These are phyloP conservation scores for Oeneis ivallda DNA, from an alignment of 2,888 invertebrate species.

Conservation along the genomic window DNA sequence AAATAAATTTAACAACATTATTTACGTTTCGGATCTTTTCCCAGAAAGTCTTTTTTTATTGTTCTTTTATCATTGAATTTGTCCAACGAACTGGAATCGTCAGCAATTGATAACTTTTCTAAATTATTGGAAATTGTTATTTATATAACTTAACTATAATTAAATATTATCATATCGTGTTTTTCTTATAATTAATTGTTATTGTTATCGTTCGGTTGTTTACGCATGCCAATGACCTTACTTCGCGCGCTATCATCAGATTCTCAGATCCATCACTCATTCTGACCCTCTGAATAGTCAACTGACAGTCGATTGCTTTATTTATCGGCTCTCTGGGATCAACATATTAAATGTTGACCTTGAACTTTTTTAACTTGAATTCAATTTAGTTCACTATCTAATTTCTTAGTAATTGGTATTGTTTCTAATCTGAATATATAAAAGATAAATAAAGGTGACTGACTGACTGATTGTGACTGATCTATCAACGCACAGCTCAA, in stretches of 20 bases:
- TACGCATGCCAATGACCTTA: conserved; percentile 40
- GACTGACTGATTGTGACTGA: too few species aligned
- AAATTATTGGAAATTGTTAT: conserved; percentile 28
- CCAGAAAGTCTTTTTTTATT: neutral
- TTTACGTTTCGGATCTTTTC: neutral
- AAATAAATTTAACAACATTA: conserved; percentile 2
- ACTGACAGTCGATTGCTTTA: conserved; percentile 24
- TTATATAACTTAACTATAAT: conserved; percentile 26
- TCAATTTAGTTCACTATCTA: neutral
- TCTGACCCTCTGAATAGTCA: conserved; percentile 19
- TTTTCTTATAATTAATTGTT: conserved; percentile 27
- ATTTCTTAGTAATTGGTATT: too few species aligned
- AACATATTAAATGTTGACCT: conserved; percentile 28
- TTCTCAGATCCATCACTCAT: conserved; percentile 21
- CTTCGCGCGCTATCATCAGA: conserved; percentile 28
- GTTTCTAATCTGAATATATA: neutral
- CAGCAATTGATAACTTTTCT: conserved; percentile 18
- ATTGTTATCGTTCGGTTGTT: conserved; percentile 33
- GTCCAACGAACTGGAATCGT: neutral
- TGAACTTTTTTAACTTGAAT: conserved; percentile 21
- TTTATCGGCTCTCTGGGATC: conserved; percentile 24
- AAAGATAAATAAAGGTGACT: too few species aligned
- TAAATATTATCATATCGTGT: conserved; percentile 3
- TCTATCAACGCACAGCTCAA: too few species aligned
- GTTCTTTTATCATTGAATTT: conserved; percentile 4